These are phyloP conservation scores for Acrobasis consociella DNA, from an alignment of 2,888 invertebrate genomes.

Conservation along the genomic window DNA sequence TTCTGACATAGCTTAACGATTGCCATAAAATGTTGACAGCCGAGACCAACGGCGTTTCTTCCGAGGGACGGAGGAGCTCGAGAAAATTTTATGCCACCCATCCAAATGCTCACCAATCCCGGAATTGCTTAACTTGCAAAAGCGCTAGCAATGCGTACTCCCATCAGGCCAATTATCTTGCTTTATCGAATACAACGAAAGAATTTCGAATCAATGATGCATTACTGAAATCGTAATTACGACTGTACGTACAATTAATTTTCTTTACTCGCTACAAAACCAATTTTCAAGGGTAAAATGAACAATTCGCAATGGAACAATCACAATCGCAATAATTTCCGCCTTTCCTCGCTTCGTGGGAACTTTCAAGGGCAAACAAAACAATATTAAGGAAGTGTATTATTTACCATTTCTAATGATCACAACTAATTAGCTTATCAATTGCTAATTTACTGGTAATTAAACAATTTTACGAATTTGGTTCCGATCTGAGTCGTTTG, in stretches of 20 bases:
- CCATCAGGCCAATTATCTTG: too few relatives aligned
- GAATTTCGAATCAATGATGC: constrained; percentile 3
- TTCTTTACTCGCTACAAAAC: constrained; percentile 2
- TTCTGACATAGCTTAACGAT: too few relatives aligned
- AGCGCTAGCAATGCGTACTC: too few relatives aligned
- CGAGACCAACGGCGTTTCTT: too few relatives aligned
- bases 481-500: background rate
- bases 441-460: background rate
- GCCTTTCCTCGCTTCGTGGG: constrained; percentile 37
- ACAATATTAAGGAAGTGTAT: constrained; percentile 17
- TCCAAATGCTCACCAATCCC: too few relatives aligned
- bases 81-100: too few relatives aligned
- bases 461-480: background rate
- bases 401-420: constrained; percentile 19
- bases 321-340: constrained; percentile 33
- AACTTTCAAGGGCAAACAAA: constrained; percentile 33
- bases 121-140: too few relatives aligned
- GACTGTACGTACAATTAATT: constrained; percentile 10
- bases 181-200: background rate
- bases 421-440: constrained; percentile 12
- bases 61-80: too few relatives aligned
- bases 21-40: too few relatives aligned
- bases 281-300: constrained; percentile 15
- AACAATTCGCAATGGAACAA: constrained; percentile 25
- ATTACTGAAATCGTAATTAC: background rate